phyloP scores from a whole-genome alignment of 2,888 invertebrate species.

The Caenorhabditis becei region DNA sequence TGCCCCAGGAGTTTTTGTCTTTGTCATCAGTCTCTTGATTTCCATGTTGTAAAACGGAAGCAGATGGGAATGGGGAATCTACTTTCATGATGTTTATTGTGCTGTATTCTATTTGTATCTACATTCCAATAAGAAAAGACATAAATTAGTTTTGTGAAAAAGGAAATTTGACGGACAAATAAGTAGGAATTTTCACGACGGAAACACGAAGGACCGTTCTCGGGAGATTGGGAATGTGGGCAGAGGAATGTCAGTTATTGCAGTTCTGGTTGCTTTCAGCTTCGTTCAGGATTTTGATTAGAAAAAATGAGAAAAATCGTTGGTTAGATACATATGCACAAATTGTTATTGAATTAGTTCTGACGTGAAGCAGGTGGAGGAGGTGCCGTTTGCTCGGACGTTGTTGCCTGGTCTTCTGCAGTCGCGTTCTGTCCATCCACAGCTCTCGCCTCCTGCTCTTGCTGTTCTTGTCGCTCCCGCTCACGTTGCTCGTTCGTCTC shows the following conservation, averaged over 20 bases:
- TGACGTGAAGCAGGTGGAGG: too few species aligned
- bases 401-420: too few species aligned
- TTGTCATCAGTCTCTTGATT: neutral
- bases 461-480: neutral
- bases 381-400: too few species aligned
- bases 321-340: too few species aligned
- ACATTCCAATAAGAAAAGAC: conserved; percentile 7
- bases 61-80: neutral
- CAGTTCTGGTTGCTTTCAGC: too few species aligned
- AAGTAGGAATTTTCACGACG: neutral
- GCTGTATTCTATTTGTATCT: neutral
- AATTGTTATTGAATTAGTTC: too few species aligned
- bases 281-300: too few species aligned
- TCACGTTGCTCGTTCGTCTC: neutral
- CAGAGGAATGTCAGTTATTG: neutral
- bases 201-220: neutral
- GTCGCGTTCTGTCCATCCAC: neutral
- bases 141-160: too few species aligned
- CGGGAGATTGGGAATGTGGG: neutral
- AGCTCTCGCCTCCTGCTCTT: neutral
- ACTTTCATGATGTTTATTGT: neutral
- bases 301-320: too few species aligned
- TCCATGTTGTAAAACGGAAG: neutral
- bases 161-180: too few species aligned
- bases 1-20: conserved; percentile 14